Percentiles rank a stretch among this genome's conserved stretches.
These are phyloP conservation scores for Helicoverpa zea DNA, from an alignment of 1,140 invertebrate genomes.

Conservation along the genomic window DNA sequence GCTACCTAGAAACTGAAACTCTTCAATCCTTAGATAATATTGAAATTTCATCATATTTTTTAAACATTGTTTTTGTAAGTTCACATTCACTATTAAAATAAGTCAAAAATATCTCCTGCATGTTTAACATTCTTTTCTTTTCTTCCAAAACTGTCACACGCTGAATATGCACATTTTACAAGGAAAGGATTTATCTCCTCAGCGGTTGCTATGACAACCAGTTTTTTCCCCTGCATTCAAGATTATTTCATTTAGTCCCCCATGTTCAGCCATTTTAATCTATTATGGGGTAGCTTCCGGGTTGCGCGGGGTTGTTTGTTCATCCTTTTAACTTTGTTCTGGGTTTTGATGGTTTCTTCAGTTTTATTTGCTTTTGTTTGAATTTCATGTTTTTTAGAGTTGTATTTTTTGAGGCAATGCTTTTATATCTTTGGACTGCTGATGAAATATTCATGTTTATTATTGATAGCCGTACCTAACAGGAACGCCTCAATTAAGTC, in stretches of 20 bases:
- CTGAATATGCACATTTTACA: conserved; percentile 19
- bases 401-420: too few species aligned
- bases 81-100: too few species aligned
- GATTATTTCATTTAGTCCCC: conserved; percentile 34
- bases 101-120: too few species aligned
- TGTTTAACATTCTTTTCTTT: not conserved
- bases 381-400: too few species aligned
- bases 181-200: conserved; percentile 20
- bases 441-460: too few species aligned
- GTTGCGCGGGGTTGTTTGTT: conserved; percentile 7
- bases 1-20: too few species aligned
- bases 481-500: too few species aligned
- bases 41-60: too few species aligned
- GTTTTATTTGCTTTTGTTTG: not conserved
- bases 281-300: conserved; percentile 16
- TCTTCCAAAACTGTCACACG: conserved; percentile 22
- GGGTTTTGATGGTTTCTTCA: not conserved
- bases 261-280: conserved; percentile 35
- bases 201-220: conserved; percentile 26
- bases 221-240: conserved; percentile 18
- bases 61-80: too few species aligned
- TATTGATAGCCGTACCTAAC: too few species aligned
- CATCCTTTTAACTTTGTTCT: conserved; percentile 5
- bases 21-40: too few species aligned
- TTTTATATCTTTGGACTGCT: too few species aligned